Conservation (phyloP, 2,113 vertebrate genomes). For the Mastomys coucha region DNA sequence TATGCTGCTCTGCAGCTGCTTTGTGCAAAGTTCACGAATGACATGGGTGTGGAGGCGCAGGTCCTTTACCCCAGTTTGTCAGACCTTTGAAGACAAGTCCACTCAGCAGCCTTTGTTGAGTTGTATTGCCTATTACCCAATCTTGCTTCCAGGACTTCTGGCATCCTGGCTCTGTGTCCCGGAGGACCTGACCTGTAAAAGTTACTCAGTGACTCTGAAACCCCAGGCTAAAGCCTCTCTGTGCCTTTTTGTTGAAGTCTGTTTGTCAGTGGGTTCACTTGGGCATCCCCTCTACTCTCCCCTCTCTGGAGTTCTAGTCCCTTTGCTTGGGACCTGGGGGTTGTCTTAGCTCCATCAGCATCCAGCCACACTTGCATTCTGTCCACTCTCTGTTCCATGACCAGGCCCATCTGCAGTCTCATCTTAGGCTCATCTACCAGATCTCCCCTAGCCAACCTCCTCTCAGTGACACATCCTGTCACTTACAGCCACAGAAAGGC, state of each 20-base stretch:
- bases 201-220: rapidly evolving
- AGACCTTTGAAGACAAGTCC: neutral
- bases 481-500: neutral
- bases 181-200: neutral
- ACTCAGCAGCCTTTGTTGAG: neutral
- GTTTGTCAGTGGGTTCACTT: neutral
- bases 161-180: neutral
- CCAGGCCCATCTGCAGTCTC: neutral
- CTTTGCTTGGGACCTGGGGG: neutral
- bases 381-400: neutral
- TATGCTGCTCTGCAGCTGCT: rapidly evolving
- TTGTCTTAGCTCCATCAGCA: neutral
- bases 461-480: neutral
- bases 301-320: too few relatives aligned
- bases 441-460: neutral
- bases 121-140: neutral
- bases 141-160: neutral
- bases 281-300: neutral
- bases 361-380: neutral
- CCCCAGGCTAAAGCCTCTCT: neutral
- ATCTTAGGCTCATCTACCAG: neutral
- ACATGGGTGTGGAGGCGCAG: neutral
- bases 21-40: neutral
- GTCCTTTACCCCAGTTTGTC: neutral
- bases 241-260: neutral